phyloP scores from a whole-genome alignment of 2,888 invertebrate genomes.

The Habrosyne pyritoides region DNA sequence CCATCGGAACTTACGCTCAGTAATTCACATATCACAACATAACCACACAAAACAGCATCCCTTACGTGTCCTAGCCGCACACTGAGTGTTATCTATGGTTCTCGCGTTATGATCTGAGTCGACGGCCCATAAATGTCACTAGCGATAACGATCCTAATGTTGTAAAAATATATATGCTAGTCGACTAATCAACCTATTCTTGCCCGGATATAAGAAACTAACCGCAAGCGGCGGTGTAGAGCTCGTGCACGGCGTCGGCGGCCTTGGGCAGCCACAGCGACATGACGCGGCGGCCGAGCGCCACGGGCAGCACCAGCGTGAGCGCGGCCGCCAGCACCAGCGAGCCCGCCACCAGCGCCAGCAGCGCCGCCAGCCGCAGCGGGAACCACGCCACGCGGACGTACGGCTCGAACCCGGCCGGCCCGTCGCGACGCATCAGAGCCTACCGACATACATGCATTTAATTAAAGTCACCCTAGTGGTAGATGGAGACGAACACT shows the following conservation, averaged over 20 bases:
- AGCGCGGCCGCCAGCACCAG: slow-evolving; percentile 92
- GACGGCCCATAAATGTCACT: too few relatives aligned
- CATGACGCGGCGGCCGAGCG: slow-evolving; percentile 95
- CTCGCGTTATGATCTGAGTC: too few relatives aligned
- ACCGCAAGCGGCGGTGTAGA: slow-evolving; percentile 96
- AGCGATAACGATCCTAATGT: too few relatives aligned
- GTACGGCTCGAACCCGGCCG: slow-evolving; percentile 95
- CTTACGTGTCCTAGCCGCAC: too few relatives aligned
- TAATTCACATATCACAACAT: too few relatives aligned
- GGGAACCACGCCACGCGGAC: slow-evolving; percentile 93
- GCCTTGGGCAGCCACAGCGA: slow-evolving; percentile 89
- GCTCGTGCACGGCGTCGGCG: slow-evolving; percentile 92
- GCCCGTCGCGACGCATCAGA: slow-evolving; percentile 92
- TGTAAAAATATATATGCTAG: too few relatives aligned
- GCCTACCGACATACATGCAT: slow-evolving; percentile 82
- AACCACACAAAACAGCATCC: too few relatives aligned
- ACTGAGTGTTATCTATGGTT: too few relatives aligned
- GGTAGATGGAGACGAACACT: too few relatives aligned
- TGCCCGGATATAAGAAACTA: slow-evolving; percentile 37
- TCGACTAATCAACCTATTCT: too few relatives aligned
- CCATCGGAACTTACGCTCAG: too few relatives aligned
- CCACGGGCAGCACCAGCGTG: slow-evolving; percentile 94
- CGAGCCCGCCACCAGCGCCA: slow-evolving; percentile 92
- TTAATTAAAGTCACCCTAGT: too few relatives aligned
- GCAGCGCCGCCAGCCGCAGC: slow-evolving; percentile 85